Conservation (phyloP, 2,113 vertebrate species). For the Perca fluviatilis region DNA sequence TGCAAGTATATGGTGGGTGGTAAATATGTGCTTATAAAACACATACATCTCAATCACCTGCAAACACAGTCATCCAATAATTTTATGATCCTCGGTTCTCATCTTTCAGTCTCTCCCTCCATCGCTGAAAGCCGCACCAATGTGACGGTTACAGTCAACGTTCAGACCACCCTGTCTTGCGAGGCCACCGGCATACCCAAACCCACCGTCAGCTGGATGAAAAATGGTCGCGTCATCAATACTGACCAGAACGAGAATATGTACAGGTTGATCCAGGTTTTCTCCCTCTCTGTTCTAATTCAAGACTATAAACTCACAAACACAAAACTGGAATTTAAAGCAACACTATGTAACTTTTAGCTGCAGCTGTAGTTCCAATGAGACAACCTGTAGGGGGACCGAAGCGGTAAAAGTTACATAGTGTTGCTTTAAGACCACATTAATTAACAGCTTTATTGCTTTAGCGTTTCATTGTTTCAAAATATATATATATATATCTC, state of each 20-base stretch:
- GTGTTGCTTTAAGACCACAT: neutral
- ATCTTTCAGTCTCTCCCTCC: conserved; percentile 88
- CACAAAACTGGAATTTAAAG: neutral
- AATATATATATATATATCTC: neutral
- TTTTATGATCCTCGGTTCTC: neutral
- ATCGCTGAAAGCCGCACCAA: conserved; percentile 86
- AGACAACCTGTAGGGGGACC: too few relatives aligned
- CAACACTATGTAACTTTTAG: too few relatives aligned
- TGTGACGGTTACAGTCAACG: conserved; percentile 92
- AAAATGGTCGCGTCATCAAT: conserved; percentile 88
- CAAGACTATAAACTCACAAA: neutral
- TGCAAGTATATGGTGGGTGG: conserved; percentile 91
- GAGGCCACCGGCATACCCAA: conserved; percentile 94
- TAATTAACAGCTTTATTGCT: neutral
- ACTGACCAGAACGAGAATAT: conserved; percentile 95
- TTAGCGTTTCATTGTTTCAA: neutral
- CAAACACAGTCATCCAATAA: neutral
- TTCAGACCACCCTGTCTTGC: conserved; percentile 93
- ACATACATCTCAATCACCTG: neutral
- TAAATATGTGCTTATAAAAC: neutral
- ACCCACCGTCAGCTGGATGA: conserved; percentile 91
- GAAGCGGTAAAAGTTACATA: too few relatives aligned
- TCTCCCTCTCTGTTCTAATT: conserved; percentile 57
- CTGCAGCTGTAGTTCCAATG: too few relatives aligned
- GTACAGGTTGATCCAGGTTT: conserved; percentile 90